Percentiles rank a stretch among this genome's conserved stretches.
Evolutionary conservation across 1,140 invertebrate species (phyloP).

Genomic region (Penaeus chinensis): DNA sequence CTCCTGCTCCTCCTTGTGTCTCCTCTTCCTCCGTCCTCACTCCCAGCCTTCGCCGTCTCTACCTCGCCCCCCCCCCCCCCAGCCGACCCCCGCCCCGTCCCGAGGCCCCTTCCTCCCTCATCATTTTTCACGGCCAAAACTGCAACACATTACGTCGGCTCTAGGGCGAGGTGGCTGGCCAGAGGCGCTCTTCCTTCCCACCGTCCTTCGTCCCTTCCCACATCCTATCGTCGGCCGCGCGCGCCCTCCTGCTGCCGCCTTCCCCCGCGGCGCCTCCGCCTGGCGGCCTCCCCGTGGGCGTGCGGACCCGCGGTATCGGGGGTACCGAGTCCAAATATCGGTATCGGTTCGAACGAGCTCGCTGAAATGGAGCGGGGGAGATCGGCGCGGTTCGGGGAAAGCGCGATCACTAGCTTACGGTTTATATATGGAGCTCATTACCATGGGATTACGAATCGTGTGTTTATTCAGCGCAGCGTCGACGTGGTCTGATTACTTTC

Average conservation of each 20-base stretch:
- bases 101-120: slow-evolving; percentile 30
- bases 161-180: slow-evolving; percentile 6
- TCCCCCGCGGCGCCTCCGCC: neutral
- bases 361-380: too few species aligned
- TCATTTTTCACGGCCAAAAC: slow-evolving; percentile 52
- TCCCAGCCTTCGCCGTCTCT: neutral
- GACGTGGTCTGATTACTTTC: too few species aligned
- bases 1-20: neutral
- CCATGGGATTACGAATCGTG: too few species aligned
- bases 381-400: too few species aligned
- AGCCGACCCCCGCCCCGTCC: neutral
- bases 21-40: neutral
- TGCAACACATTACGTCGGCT: slow-evolving; percentile 56
- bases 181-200: slow-evolving; percentile 20
- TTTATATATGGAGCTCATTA: too few species aligned
- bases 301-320: too few species aligned
- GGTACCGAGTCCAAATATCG: too few species aligned
- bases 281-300: neutral
- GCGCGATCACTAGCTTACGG: too few species aligned
- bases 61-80: neutral
- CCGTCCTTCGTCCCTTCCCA: slow-evolving; percentile 23
- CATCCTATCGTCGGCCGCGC: neutral
- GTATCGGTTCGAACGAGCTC: too few species aligned
- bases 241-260: neutral
- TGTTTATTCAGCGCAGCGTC: too few species aligned